These are phyloP conservation scores for Numenius arquata DNA, from an alignment of 2,113 vertebrate species.

Conservation along the genomic window DNA sequence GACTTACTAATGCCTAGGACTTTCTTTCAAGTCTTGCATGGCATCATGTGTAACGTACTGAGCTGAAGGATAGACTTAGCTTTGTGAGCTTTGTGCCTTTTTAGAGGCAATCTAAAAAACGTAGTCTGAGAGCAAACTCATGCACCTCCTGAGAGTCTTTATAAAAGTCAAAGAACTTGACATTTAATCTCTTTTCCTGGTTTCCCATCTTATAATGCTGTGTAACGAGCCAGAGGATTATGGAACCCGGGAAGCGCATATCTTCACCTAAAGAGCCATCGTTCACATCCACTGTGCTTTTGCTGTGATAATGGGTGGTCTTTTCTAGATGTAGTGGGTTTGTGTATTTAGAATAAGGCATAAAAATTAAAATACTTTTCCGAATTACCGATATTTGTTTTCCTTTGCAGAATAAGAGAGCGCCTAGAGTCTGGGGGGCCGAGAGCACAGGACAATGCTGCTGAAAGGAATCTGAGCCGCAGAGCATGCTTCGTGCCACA, in stretches of 20 bases:
- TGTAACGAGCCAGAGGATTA: not conserved
- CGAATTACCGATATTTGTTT: not conserved
- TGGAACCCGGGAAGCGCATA: not conserved
- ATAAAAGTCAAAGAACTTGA: not conserved
- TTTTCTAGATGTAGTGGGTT: not conserved
- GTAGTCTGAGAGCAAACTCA: not conserved
- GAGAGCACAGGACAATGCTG: not conserved
- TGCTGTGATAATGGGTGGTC: rapidly evolving
- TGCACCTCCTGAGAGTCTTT: not conserved
- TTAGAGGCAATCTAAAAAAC: not conserved
- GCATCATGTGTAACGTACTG: not conserved
- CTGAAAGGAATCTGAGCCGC: slow-evolving; percentile 60
- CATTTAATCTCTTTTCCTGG: not conserved
- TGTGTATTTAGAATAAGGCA: not conserved
- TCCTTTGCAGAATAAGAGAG: slow-evolving; percentile 14
- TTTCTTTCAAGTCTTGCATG: not conserved
- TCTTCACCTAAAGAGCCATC: not conserved
- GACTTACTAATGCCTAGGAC: not conserved
- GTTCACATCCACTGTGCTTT: not conserved
- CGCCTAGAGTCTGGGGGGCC: not conserved
- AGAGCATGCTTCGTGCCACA: slow-evolving; percentile 57
- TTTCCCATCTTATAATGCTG: not conserved
- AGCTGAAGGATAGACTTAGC: not conserved
- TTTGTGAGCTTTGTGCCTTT: not conserved
- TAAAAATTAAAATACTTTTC: not conserved